phyloP scores from a whole-genome alignment of 1,140 invertebrate species.

The Scaptomyza graminum region DNA sequence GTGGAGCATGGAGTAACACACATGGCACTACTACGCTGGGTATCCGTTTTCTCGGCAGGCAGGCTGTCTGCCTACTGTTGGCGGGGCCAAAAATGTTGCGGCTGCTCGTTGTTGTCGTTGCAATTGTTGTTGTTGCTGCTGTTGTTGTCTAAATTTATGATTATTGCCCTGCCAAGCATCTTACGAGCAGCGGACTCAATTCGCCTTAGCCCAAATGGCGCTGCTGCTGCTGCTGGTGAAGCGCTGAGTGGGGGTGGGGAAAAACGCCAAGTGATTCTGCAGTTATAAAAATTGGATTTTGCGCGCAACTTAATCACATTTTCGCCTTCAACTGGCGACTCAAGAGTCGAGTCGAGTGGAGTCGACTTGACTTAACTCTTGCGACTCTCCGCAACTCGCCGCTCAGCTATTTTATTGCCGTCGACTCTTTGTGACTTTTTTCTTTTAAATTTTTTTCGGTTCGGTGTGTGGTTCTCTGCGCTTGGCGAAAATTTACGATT shows the following conservation, averaged over 20 bases:
- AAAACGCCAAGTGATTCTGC: constrained; percentile 70
- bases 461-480: constrained; percentile 51
- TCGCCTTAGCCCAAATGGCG: constrained; percentile 71
- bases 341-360: constrained; percentile 38
- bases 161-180: constrained; percentile 81
- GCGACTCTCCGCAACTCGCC: constrained; percentile 41
- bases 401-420: constrained; percentile 76
- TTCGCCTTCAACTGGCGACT: constrained; percentile 75
- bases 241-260: constrained; percentile 31
- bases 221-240: constrained; percentile 8
- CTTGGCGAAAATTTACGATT: constrained; percentile 80
- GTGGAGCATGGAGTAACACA: constrained; percentile 11
- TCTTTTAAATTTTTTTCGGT: constrained; percentile 31
- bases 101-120: constrained; percentile 44
- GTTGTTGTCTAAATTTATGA: constrained; percentile 82
- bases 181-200: constrained; percentile 77
- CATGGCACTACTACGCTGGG: constrained; percentile 17
- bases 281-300: constrained; percentile 82
- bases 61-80: constrained; percentile 68
- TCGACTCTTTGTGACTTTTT: constrained; percentile 77
- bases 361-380: constrained; percentile 40
- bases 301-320: constrained; percentile 82
- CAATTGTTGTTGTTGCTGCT: constrained; percentile 33
- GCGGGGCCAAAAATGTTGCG: constrained; percentile 60
- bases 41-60: constrained; percentile 39